phyloP scores from a whole-genome alignment of 2,113 vertebrate species.

The Callorhinus ursinus region DNA sequence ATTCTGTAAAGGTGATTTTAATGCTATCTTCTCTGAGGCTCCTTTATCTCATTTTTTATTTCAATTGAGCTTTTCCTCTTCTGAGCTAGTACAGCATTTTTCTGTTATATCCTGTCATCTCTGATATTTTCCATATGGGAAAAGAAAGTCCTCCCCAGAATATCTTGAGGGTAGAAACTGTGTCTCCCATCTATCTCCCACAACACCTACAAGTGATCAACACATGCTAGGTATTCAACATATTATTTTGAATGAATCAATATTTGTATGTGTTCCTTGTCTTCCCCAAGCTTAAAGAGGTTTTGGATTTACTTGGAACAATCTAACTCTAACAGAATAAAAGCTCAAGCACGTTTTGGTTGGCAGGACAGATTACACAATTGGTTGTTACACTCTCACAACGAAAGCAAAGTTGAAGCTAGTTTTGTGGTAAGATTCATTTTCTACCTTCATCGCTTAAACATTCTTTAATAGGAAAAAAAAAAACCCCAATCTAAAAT shows the following conservation, averaged over 20 bases:
- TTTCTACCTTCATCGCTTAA: conserved; percentile 14
- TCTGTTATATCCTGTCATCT: background rate
- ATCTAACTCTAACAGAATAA: background rate
- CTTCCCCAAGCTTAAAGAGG: background rate
- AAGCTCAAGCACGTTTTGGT: background rate
- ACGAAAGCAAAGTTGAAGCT: background rate
- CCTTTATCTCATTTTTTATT: background rate
- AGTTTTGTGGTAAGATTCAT: background rate
- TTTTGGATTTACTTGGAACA: conserved; percentile 6
- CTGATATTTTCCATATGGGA: background rate
- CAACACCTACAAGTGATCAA: background rate
- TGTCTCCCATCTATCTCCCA: background rate
- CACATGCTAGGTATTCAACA: background rate
- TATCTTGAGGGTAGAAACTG: background rate
- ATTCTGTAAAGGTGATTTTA: background rate
- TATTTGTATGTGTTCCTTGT: background rate
- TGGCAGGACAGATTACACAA: background rate
- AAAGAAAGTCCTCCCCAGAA: background rate
- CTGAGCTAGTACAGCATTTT: background rate
- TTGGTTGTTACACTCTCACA: background rate
- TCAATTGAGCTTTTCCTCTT: background rate
- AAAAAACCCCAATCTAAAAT: background rate
- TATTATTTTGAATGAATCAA: background rate
- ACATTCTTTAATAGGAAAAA: conserved; percentile 33
- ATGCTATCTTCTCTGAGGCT: background rate